These are phyloP conservation scores for Gastrophysa polygoni DNA, from an alignment of 2,888 invertebrate species.

Conservation along the genomic window DNA sequence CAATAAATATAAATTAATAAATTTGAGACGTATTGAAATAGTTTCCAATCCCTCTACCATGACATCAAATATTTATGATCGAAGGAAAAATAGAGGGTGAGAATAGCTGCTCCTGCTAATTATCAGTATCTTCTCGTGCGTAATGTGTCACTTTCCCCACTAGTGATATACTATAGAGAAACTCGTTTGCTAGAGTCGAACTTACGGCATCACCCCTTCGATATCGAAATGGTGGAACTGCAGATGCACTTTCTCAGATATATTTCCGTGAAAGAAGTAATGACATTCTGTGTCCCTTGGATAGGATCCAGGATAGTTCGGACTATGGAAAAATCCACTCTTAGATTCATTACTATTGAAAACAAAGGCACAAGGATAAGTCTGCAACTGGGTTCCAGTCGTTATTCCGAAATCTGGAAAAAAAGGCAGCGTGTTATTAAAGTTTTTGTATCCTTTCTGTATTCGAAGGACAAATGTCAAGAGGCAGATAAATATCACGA, in stretches of 20 bases:
- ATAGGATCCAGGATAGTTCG: constrained; percentile 90
- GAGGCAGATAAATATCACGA: too few species aligned
- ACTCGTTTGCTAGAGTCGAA: constrained; percentile 43
- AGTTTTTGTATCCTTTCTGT: background rate
- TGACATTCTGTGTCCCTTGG: constrained; percentile 90
- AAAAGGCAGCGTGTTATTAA: background rate
- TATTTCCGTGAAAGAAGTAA: constrained; percentile 85
- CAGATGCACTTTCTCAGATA: constrained; percentile 78
- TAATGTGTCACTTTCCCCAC: too few species aligned
- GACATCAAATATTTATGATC: too few species aligned
- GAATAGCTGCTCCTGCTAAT: too few species aligned
- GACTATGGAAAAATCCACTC: constrained; percentile 84
- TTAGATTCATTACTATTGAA: constrained; percentile 82
- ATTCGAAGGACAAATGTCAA: too few species aligned
- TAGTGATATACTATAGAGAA: background rate
- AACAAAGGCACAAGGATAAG: constrained; percentile 84
- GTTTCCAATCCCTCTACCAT: too few species aligned
- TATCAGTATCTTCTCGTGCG: too few species aligned
- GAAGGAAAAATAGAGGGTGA: too few species aligned
- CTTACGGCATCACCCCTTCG: constrained; percentile 93
- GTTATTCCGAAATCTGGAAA: constrained; percentile 86
- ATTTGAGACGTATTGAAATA: too few species aligned
- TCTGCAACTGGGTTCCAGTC: constrained; percentile 77
- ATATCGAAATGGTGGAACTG: constrained; percentile 92
- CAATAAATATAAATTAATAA: too few species aligned